A percentile compares a stretch with the other conserved stretches of the same genome.
Evolutionary conservation across 2,888 invertebrate species (phyloP).

Genomic region (Capitulum mitella): DNA sequence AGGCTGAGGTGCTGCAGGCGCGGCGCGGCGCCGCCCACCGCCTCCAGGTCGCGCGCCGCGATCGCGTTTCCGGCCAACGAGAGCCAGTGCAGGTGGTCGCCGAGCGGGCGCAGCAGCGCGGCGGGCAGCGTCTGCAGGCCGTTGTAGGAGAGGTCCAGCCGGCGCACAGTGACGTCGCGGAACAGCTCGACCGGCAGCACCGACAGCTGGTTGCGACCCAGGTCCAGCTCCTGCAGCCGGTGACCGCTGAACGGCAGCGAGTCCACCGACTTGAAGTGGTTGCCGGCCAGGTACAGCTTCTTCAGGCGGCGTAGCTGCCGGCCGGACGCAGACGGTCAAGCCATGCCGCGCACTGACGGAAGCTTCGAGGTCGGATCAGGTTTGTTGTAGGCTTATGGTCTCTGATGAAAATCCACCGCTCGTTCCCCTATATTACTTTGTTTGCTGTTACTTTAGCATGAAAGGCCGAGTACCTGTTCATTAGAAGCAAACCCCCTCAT

Average conservation of each 20-base stretch:
- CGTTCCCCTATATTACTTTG: no score
- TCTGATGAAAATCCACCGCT: no score
- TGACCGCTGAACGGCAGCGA: conserved; percentile 38
- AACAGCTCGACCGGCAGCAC: conserved; percentile 67
- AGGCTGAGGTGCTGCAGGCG: conserved; percentile 31
- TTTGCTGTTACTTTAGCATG: no score
- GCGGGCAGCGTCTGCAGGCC: conserved; percentile 49
- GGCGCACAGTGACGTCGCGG: conserved; percentile 59
- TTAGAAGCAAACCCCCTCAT: no score
- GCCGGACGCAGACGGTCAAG: no score
- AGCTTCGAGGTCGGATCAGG: no score
- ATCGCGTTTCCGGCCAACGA: conserved; percentile 34
- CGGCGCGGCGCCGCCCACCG: conserved; percentile 29
- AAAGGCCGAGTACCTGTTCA: no score
- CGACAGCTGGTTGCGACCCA: conserved; percentile 65
- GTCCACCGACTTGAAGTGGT: conserved; percentile 58
- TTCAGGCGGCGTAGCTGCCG: conserved; percentile 32
- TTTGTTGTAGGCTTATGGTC: no score
- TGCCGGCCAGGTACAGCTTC: conserved; percentile 57
- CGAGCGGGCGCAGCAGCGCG: not conserved
- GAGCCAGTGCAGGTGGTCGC: conserved; percentile 30
- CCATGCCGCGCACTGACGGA: no score
- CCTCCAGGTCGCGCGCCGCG: conserved; percentile 30
- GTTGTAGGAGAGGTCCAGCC: conserved; percentile 68
- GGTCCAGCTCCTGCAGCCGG: conserved; percentile 52